A percentile compares a stretch with the other conserved stretches of the same genome.
phyloP scores from a whole-genome alignment of 1,140 invertebrate genomes.

The Leptestheria dahalacensis region DNA sequence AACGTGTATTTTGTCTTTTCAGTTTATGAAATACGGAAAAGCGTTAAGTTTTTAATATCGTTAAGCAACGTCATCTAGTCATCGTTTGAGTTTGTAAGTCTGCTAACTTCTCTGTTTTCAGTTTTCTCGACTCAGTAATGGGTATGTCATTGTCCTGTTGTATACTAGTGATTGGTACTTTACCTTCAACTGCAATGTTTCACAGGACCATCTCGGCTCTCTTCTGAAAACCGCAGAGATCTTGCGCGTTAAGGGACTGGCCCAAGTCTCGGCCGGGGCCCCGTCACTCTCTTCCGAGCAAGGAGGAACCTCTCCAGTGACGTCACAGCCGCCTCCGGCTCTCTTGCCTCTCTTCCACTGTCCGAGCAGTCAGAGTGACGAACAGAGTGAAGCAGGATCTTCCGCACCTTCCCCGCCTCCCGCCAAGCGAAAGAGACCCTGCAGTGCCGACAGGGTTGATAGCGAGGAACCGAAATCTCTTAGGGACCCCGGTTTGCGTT shows the following conservation, averaged over 20 bases:
- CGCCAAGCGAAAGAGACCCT: background rate
- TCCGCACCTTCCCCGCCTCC: too few relatives aligned
- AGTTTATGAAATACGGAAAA: too few relatives aligned
- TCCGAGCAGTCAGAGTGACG: background rate
- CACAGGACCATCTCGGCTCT: conserved; percentile 61
- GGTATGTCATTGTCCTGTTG: too few relatives aligned
- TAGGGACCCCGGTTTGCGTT: background rate
- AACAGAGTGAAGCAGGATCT: too few relatives aligned
- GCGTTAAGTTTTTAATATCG: too few relatives aligned
- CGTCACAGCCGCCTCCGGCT: conserved; percentile 14
- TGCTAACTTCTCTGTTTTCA: too few relatives aligned
- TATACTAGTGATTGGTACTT: background rate
- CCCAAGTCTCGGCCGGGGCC: conserved; percentile 51
- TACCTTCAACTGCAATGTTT: background rate
- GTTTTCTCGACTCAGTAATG: too few relatives aligned
- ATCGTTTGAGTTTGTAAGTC: too few relatives aligned
- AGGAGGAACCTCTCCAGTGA: conserved; percentile 2
- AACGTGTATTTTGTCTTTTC: background rate
- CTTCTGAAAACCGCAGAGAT: conserved; percentile 81
- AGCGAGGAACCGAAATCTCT: too few relatives aligned
- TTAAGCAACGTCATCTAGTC: too few relatives aligned
- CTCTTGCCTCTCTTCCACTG: background rate
- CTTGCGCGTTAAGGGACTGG: conserved; percentile 74
- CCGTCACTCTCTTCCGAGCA: background rate
- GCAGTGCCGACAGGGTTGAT: background rate